Evolutionary conservation across 2,888 invertebrate species (phyloP).

Genomic region (Odontothrips loti): DNA sequence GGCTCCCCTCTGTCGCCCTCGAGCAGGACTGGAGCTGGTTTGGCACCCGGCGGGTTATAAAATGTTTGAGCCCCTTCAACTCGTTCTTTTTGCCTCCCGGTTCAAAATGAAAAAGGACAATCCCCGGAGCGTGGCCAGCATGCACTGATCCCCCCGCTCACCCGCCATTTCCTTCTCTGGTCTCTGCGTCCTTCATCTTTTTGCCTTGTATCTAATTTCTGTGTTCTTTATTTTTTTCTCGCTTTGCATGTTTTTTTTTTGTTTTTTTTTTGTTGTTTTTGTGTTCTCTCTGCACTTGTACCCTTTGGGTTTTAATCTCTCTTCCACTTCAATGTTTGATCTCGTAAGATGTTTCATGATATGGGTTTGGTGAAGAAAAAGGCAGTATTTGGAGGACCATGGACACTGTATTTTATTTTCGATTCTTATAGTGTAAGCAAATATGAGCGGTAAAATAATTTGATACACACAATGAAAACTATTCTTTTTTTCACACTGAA

Average conservation of each 20-base stretch:
- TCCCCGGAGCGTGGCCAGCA: not conserved
- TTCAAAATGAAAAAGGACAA: not conserved
- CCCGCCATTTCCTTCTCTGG: too few relatives aligned
- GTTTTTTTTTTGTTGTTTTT: not conserved
- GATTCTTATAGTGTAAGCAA: not conserved
- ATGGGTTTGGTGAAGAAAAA: not conserved
- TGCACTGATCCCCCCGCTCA: not conserved
- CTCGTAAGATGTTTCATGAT: not conserved
- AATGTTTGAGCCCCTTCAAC: not conserved
- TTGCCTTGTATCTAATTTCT: not conserved
- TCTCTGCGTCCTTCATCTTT: not conserved
- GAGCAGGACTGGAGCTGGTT: not conserved
- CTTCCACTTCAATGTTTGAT: not conserved
- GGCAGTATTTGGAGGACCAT: conserved; percentile 3
- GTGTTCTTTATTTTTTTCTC: not conserved
- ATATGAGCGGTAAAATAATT: conserved; percentile 14
- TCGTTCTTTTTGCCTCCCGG: not conserved
- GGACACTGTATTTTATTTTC: conserved; percentile 5
- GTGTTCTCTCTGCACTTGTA: not conserved
- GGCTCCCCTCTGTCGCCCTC: not conserved
- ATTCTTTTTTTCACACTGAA: not conserved
- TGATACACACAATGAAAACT: not conserved
- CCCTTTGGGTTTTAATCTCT: not conserved
- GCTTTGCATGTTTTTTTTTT: not conserved
- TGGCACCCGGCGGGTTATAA: not conserved